Evolutionary conservation across 2,888 invertebrate genomes (phyloP).

Genomic region (Cheilosia vulpina): DNA sequence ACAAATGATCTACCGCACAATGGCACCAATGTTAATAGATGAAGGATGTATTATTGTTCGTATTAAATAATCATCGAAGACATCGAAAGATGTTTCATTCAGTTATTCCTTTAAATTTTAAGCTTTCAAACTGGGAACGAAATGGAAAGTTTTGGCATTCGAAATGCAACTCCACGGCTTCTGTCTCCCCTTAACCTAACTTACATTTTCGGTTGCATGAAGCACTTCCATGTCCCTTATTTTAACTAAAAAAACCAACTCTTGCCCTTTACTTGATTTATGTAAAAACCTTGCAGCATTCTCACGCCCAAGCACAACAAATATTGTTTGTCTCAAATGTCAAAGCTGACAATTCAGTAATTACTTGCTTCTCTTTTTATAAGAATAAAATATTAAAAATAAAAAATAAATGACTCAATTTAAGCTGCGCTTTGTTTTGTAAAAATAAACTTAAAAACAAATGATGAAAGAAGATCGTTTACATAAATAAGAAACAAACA

Average conservation of each 20-base stretch:
- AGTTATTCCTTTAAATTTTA: too few relatives aligned
- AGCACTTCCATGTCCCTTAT: background rate
- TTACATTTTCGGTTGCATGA: background rate
- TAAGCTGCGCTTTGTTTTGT: constrained; percentile 62
- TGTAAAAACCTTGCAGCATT: background rate
- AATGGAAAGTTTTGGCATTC: too few relatives aligned
- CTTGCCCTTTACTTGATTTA: background rate
- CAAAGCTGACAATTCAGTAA: constrained; percentile 38
- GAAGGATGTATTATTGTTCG: too few relatives aligned
- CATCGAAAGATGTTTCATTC: too few relatives aligned
- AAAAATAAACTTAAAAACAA: constrained; percentile 48
- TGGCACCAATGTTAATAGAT: too few relatives aligned
- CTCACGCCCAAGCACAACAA: constrained; percentile 46
- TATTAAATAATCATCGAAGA: too few relatives aligned
- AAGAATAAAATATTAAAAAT: constrained; percentile 47
- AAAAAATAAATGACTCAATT: constrained; percentile 69
- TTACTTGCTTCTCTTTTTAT: constrained; percentile 24
- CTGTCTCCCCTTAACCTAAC: too few relatives aligned
- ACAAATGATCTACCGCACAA: too few relatives aligned
- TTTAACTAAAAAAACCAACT: background rate
- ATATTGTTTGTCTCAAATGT: constrained; percentile 49
- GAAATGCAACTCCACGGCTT: too few relatives aligned
- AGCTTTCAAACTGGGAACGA: too few relatives aligned
- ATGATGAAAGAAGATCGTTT: constrained; percentile 42
- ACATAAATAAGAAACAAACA: constrained; percentile 56